Conservation (phyloP, 2,113 vertebrate species). For the Epinephelus cyanopodus region DNA sequence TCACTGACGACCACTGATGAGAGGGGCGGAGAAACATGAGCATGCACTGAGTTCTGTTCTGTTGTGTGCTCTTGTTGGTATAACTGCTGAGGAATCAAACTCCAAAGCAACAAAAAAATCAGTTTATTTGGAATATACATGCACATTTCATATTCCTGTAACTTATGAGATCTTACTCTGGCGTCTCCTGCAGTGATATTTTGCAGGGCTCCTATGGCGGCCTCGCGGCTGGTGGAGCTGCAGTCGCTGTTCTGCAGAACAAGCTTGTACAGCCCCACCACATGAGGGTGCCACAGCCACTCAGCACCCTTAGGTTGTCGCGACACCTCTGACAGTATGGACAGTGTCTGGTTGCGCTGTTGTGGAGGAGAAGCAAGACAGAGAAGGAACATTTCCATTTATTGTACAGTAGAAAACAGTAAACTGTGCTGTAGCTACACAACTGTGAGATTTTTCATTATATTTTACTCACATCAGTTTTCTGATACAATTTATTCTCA, state of each 20-base stretch:
- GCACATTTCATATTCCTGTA: background rate
- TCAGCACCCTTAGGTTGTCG: constrained; percentile 92
- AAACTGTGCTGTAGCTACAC: background rate
- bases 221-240: constrained; percentile 89
- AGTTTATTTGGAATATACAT: background rate
- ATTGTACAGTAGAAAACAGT: background rate
- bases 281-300: constrained; percentile 96
- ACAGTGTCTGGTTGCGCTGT: constrained; percentile 86
- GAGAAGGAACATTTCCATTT: background rate
- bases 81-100: background rate
- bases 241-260: constrained; percentile 90
- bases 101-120: background rate
- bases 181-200: constrained; percentile 94
- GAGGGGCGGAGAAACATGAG: background rate
- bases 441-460: background rate
- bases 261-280: constrained; percentile 89
- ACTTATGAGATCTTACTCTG: constrained; percentile 82
- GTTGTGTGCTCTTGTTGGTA: background rate
- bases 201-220: constrained; percentile 91
- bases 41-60: background rate
- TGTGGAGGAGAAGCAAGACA: constrained; percentile 2
- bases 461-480: background rate
- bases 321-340: constrained; percentile 91
- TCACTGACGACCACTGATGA: constrained; percentile 90
- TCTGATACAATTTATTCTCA: background rate